These are phyloP conservation scores for Tholera decimalis DNA, from an alignment of 2,888 invertebrate genomes.

Conservation along the genomic window DNA sequence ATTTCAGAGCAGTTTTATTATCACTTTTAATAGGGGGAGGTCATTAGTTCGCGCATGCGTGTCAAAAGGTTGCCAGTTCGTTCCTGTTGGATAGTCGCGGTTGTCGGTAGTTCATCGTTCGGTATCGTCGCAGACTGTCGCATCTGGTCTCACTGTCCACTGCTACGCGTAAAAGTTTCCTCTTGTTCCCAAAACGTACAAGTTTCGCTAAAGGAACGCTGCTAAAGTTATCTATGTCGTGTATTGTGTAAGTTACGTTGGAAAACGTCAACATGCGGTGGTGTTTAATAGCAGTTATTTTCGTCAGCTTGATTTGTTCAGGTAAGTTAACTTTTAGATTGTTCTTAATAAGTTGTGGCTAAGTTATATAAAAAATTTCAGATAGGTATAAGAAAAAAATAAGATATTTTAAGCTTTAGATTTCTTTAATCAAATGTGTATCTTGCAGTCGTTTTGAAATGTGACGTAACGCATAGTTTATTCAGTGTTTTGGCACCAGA, in stretches of 20 bases:
- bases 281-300: constrained; percentile 73
- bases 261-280: constrained; percentile 79
- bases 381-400: neutral
- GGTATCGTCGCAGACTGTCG: constrained; percentile 74
- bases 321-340: constrained; percentile 67
- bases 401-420: neutral
- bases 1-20: constrained; percentile 53
- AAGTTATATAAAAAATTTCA: neutral
- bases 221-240: constrained; percentile 69
- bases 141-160: constrained; percentile 57
- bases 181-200: constrained; percentile 29
- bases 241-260: constrained; percentile 75
- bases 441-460: too few species aligned
- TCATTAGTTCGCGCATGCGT: constrained; percentile 81
- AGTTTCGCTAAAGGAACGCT: constrained; percentile 54
- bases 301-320: constrained; percentile 75
- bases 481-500: neutral
- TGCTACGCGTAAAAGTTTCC: constrained; percentile 79
- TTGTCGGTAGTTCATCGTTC: constrained; percentile 76
- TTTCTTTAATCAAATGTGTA: neutral
- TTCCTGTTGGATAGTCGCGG: constrained; percentile 69
- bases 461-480: neutral
- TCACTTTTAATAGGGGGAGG: constrained; percentile 60
- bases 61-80: constrained; percentile 74
- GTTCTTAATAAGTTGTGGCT: constrained; percentile 10